Percentiles rank a stretch among this genome's conserved stretches.
Conservation (phyloP, 2,113 vertebrate genomes). For the Poeciliopsis turrubarensis region DNA sequence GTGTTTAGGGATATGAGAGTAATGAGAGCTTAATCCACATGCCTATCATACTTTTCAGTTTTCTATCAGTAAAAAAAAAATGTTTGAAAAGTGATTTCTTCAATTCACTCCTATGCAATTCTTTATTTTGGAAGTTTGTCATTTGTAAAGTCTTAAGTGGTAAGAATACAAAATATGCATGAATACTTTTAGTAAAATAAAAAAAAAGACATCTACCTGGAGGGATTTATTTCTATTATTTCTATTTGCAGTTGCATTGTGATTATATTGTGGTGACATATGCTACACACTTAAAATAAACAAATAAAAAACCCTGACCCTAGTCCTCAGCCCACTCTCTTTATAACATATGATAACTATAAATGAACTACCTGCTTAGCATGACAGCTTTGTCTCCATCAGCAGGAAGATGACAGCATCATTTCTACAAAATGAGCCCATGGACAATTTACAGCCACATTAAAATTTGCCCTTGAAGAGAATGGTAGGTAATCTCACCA, state of each 20-base stretch:
- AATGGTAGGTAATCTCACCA: slow-evolving; percentile 50
- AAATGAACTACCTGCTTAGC: slow-evolving; percentile 11
- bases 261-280: neutral
- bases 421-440: slow-evolving; percentile 37
- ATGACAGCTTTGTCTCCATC: slow-evolving; percentile 30
- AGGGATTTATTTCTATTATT: neutral
- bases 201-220: neutral
- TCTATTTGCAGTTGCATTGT: neutral
- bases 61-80: neutral
- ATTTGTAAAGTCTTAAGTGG: too few species aligned
- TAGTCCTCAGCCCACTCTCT: neutral
- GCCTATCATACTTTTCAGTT: neutral
- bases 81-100: neutral
- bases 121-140: neutral
- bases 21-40: neutral
- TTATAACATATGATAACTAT: neutral
- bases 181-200: neutral
- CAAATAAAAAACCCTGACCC: neutral
- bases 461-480: slow-evolving; percentile 53
- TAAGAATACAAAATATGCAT: neutral
- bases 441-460: slow-evolving; percentile 44
- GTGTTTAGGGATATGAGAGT: neutral
- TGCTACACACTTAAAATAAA: neutral
- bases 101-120: too few species aligned
- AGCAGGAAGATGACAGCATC: slow-evolving; percentile 29